phyloP scores from a whole-genome alignment of 2,888 invertebrate species.

The Monochamus alternatus region DNA sequence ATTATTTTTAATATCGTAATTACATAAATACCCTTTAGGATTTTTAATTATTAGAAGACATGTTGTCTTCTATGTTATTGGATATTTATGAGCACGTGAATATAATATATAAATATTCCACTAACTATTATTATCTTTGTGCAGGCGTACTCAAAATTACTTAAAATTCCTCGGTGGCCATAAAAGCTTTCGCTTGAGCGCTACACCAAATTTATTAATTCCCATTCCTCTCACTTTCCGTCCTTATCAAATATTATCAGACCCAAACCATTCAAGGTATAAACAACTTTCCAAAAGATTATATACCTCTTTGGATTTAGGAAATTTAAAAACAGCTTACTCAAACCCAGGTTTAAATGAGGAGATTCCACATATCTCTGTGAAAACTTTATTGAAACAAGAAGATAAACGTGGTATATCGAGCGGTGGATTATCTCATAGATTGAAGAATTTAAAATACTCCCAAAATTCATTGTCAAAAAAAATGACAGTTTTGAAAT shows the following conservation, averaged over 20 bases:
- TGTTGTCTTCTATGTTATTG: too few relatives aligned
- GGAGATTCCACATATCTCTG: slow-evolving; percentile 51
- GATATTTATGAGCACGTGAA: too few relatives aligned
- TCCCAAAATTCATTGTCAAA: slow-evolving; percentile 77
- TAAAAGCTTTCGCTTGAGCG: slow-evolving; percentile 67
- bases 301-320: slow-evolving; percentile 57
- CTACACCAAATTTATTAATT: slow-evolving; percentile 51
- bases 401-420: slow-evolving; percentile 76
- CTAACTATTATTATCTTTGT: slow-evolving; percentile 46
- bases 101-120: too few relatives aligned
- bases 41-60: too few relatives aligned
- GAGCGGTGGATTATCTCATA: slow-evolving; percentile 72
- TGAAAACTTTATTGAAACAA: slow-evolving; percentile 71
- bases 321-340: slow-evolving; percentile 48
- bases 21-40: too few relatives aligned
- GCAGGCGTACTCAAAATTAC: slow-evolving; percentile 67
- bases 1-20: too few relatives aligned
- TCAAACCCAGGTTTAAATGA: slow-evolving; percentile 57
- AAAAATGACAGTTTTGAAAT: slow-evolving; percentile 76
- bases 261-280: slow-evolving; percentile 48
- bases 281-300: slow-evolving; percentile 58
- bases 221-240: slow-evolving; percentile 41
- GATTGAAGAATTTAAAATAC: slow-evolving; percentile 78
- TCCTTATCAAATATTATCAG: slow-evolving; percentile 31
- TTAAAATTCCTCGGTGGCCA: slow-evolving; percentile 69